Conservation (phyloP, 2,888 invertebrate species). For the Willowsia nigromaculata region DNA sequence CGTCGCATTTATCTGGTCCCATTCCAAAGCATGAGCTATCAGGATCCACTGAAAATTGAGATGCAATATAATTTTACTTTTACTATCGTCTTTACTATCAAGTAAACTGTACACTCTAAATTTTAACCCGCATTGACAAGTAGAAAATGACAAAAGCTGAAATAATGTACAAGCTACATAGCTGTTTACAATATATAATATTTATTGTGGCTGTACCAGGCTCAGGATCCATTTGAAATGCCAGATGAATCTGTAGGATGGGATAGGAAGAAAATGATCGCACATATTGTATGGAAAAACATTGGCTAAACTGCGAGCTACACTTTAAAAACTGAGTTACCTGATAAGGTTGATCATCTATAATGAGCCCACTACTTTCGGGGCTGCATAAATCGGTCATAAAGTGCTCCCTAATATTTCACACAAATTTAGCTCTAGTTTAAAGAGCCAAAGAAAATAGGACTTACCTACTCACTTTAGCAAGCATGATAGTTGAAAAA, state of each 20-base stretch:
- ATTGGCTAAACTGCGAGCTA: too few species aligned
- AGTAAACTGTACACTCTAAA: too few species aligned
- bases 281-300: not conserved
- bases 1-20: constrained; percentile 38
- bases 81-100: not conserved
- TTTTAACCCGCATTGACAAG: too few species aligned
- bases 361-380: not conserved
- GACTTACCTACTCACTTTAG: too few species aligned
- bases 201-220: not conserved
- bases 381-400: constrained; percentile 33
- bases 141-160: too few species aligned
- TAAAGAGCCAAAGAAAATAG: too few species aligned
- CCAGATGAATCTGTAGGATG: constrained; percentile 61
- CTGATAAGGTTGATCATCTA: constrained; percentile 41
- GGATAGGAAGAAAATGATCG: not conserved
- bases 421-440: too few species aligned
- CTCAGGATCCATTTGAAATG: constrained; percentile 49
- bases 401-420: constrained; percentile 26
- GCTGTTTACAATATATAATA: too few species aligned
- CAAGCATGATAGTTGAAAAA: too few species aligned
- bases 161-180: not conserved
- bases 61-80: not conserved
- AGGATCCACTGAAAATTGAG: constrained; percentile 1
- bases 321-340: not conserved
- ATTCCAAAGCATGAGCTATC: constrained; percentile 52